A percentile compares a stretch with the other conserved stretches of the same genome.
Evolutionary conservation across 2,888 invertebrate species (phyloP).

Genomic region (Drosophila meridionalis): DNA sequence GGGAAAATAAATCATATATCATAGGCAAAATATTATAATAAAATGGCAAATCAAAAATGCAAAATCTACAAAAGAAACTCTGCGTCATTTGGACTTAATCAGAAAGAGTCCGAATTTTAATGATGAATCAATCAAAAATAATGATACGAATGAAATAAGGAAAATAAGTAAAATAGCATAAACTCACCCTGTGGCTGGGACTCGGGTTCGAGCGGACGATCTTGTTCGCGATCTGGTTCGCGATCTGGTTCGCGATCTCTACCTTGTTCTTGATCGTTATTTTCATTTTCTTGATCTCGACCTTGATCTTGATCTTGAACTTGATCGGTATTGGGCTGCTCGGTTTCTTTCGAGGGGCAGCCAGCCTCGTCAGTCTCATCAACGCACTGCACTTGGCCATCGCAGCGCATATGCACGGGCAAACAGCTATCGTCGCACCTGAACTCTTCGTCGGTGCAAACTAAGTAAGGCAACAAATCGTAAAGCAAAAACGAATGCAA

Average conservation of each 20-base stretch:
- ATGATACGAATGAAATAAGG: conserved; percentile 16
- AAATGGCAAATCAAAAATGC: conserved; percentile 1
- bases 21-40: conserved; percentile 15
- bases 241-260: conserved; percentile 18
- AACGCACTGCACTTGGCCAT: conserved; percentile 87
- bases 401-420: conserved; percentile 86
- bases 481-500: conserved; percentile 38
- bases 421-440: conserved; percentile 88
- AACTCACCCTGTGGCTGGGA: conserved; percentile 25
- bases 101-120: background rate
- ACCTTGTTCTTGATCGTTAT: conserved; percentile 10
- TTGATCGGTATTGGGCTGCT: background rate
- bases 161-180: conserved; percentile 8
- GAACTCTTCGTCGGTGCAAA: conserved; percentile 86
- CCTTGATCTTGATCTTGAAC: background rate
- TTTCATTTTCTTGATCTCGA: background rate
- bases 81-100: conserved; percentile 1
- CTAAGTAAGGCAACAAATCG: conserved; percentile 47
- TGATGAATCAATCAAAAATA: conserved; percentile 17
- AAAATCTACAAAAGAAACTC: conserved; percentile 7
- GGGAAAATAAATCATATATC: conserved; percentile 12
- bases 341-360: conserved; percentile 84
- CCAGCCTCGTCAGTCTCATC: conserved; percentile 89
- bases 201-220: background rate
- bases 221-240: conserved; percentile 9